These are phyloP conservation scores for Lasioglossum zephyrum DNA, from an alignment of 2,888 invertebrate genomes.

Conservation along the genomic window DNA sequence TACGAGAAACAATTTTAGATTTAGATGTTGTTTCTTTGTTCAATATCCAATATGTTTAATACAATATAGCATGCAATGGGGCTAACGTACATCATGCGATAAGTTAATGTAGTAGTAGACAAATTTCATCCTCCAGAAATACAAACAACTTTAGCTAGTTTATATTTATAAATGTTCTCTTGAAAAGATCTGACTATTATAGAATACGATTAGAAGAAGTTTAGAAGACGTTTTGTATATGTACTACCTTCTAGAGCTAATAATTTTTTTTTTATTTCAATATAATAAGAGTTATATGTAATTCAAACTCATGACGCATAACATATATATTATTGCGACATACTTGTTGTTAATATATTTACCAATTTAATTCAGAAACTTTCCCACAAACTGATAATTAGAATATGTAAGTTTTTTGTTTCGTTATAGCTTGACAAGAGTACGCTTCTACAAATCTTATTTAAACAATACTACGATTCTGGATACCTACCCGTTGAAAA, in stretches of 20 bases:
- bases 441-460: conserved; percentile 17
- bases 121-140: background rate
- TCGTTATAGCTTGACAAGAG: conserved; percentile 25
- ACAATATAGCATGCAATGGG: conserved; percentile 29
- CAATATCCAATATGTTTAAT: conserved; percentile 8
- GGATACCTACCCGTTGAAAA: conserved; percentile 82
- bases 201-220: background rate
- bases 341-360: conserved; percentile 33
- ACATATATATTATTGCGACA: conserved; percentile 31
- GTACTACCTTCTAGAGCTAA: conserved; percentile 24
- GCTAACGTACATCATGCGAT: conserved; percentile 19
- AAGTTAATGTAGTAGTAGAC: conserved; percentile 24
- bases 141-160: conserved; percentile 19
- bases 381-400: conserved; percentile 44
- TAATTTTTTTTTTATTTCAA: background rate
- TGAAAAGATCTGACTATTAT: conserved; percentile 25
- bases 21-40: conserved; percentile 14
- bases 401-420: conserved; percentile 36
- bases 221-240: conserved; percentile 11
- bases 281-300: conserved; percentile 14
- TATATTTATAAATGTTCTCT: background rate
- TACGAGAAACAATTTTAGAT: conserved; percentile 17
- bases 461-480: conserved; percentile 64
- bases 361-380: conserved; percentile 35
- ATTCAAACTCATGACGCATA: conserved; percentile 13